Base-by-base conservation (phyloP, 2,797 vertebrate genomes). In the Enteromius thamalakanensis region DNA sequence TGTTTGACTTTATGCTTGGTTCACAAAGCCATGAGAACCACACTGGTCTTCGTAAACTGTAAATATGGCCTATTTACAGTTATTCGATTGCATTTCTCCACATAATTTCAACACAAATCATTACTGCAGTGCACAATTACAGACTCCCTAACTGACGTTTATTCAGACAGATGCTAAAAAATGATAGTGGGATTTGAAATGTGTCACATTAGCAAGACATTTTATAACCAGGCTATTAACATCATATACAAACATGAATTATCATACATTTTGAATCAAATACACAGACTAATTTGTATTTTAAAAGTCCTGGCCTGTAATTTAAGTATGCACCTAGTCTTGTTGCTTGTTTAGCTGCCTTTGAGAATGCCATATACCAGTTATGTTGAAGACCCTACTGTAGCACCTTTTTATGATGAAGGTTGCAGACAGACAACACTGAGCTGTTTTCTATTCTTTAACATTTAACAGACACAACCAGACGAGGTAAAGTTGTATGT, bases 1-100 rank as follows among this genome's bases (percentile, higher is more conserved):
- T 87, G 82, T 88, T 86, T 79, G 62, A 62, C 78, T 83, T 60
- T 34, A 65, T 78, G 75, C 74, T 37, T 60, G 23, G 62, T 26
- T 79, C 51, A 80, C 40, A n/a, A 67, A 47, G 47, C 67, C 42
- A 64, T 70, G 23, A 42, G 65, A 62, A 62, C 58, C 32, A 12
- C 58, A 53, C 32, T 21, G 32, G 40, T 68, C 34, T 53, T 19
- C 2, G 17, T 65, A 65, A 64, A 23, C 47, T 77, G 47, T 70
- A 45, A 83, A 83, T 77, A 58, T 76, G 64, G 19, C 37, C 37
- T 77, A 55, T 69, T 83, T 76, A 69, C 23, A 40, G 71, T 8
- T 70, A 45, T 76, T 62, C 23, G 12, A 42, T 1, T 64, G 26
- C 29, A 74, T 74, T 29, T 60, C 42, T 51, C 12, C 21, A 37